Evolutionary conservation across 2,888 invertebrate species (phyloP).

Genomic region (Pelosia muscerda): DNA sequence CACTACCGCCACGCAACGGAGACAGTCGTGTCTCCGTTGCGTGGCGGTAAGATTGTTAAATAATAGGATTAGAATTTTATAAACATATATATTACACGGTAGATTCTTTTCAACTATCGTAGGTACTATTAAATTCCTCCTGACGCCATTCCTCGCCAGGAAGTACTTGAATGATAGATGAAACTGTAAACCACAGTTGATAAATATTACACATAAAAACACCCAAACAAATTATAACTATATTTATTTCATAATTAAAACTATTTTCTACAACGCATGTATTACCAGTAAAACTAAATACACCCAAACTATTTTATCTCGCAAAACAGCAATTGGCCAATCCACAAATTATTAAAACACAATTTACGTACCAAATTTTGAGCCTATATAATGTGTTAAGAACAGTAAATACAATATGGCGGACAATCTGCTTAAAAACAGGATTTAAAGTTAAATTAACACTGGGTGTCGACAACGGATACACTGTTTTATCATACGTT

Average conservation of each 20-base stretch:
- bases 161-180: too few relatives aligned
- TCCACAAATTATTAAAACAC: conserved; percentile 38
- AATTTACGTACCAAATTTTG: conserved; percentile 44
- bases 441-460: conserved; percentile 75
- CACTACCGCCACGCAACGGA: too few relatives aligned
- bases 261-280: not conserved
- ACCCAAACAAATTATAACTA: too few relatives aligned
- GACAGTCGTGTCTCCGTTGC: too few relatives aligned
- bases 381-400: conserved; percentile 48
- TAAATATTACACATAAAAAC: too few relatives aligned
- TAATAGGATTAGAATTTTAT: too few relatives aligned
- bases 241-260: not conserved
- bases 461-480: conserved; percentile 60
- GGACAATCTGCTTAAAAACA: conserved; percentile 55
- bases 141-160: too few relatives aligned
- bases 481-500: conserved; percentile 69
- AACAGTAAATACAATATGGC: conserved; percentile 52
- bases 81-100: too few relatives aligned
- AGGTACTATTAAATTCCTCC: too few relatives aligned
- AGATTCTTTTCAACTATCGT: too few relatives aligned
- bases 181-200: too few relatives aligned
- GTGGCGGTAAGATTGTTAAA: too few relatives aligned
- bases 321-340: conserved; percentile 1
- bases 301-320: conserved; percentile 7
- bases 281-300: not conserved